A percentile compares a stretch with the other conserved stretches of the same genome.
phyloP scores from a whole-genome alignment of 2,888 invertebrate species.

The Charanyca ferruginea region DNA sequence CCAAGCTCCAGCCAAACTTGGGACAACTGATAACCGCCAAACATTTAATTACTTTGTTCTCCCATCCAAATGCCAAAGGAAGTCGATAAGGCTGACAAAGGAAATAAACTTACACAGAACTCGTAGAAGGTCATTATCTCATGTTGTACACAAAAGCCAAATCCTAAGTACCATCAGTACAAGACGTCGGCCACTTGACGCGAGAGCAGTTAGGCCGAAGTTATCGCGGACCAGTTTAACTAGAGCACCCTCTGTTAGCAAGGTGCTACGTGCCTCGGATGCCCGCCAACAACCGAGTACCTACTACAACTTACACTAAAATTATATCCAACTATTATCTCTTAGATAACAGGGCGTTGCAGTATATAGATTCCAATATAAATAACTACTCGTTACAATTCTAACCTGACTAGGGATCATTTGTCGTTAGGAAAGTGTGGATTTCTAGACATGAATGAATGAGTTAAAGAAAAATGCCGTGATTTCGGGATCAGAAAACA shows the following conservation, averaged over 20 bases:
- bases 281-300: conserved; percentile 75
- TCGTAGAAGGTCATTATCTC: conserved; percentile 56
- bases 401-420: no score
- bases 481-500: no score
- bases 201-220: conserved; percentile 84
- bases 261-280: conserved; percentile 85
- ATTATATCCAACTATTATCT: conserved; percentile 52
- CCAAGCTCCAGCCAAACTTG: conserved; percentile 1
- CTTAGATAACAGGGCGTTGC: conserved; percentile 12
- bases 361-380: neutral
- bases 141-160: conserved; percentile 72
- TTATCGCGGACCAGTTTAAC: conserved; percentile 77
- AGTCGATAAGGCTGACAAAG: conserved; percentile 28
- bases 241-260: conserved; percentile 73
- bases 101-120: conserved; percentile 30
- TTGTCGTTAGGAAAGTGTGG: no score
- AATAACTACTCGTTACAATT: neutral
- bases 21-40: conserved; percentile 15
- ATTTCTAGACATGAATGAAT: no score
- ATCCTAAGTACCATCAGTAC: conserved; percentile 77
- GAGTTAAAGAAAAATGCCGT: no score
- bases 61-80: conserved; percentile 9
- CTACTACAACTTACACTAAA: conserved; percentile 54
- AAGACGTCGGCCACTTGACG: conserved; percentile 77
- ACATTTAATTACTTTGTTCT: conserved; percentile 12